Percentiles rank a stretch among this genome's conserved stretches.
Evolutionary conservation across 2,113 vertebrate genomes (phyloP).

Genomic region (Clarias magur): DNA sequence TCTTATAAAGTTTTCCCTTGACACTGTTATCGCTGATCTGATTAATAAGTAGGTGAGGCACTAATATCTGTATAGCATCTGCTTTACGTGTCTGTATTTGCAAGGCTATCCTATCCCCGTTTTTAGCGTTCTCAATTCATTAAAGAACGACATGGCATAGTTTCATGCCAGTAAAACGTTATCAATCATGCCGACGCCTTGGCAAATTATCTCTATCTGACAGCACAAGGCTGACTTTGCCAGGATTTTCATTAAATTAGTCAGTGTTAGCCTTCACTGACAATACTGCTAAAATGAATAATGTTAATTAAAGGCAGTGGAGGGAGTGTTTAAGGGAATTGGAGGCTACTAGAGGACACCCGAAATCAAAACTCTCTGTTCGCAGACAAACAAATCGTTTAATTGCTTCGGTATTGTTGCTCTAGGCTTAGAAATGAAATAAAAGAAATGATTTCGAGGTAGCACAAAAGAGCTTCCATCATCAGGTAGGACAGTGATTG

Average conservation of each 20-base stretch:
- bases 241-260: constrained; percentile 45
- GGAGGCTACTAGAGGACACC: constrained; percentile 36
- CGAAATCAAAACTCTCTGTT: constrained; percentile 37
- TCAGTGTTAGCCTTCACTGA: constrained; percentile 26
- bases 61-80: background rate
- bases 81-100: background rate
- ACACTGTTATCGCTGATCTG: background rate
- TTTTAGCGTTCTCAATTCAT: background rate
- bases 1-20: background rate
- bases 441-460: background rate
- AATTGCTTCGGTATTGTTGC: background rate
- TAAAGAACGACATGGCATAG: background rate
- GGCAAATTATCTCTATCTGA: background rate
- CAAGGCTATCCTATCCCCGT: background rate
- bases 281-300: constrained; percentile 44
- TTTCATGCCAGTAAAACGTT: constrained; percentile 8
- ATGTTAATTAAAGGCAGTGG: constrained; percentile 48
- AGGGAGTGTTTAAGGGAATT: constrained; percentile 24
- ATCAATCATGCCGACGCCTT: background rate
- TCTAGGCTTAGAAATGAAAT: background rate
- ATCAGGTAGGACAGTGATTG: background rate
- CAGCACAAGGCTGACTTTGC: background rate
- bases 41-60: background rate
- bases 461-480: background rate
- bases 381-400: background rate